Conservation (phyloP, 1,140 invertebrate species). For the Drosophila nigromelanica region DNA sequence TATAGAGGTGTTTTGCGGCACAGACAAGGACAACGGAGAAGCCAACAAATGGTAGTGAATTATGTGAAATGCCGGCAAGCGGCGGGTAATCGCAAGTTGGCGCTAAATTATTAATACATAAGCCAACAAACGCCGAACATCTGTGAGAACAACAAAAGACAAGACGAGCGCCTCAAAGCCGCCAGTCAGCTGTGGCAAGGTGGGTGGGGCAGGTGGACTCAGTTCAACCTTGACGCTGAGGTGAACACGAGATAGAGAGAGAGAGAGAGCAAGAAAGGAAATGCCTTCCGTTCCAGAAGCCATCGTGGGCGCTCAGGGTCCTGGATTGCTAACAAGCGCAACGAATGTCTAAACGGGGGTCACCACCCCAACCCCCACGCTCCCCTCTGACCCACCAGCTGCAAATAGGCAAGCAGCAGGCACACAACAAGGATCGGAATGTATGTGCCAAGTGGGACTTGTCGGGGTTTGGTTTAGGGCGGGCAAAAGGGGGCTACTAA, state of each 20-base stretch:
- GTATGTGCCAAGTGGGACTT: conserved; percentile 39
- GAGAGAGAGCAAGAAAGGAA: conserved; percentile 19
- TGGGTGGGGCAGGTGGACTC: neutral
- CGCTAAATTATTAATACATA: conserved; percentile 77
- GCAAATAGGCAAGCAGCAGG: conserved; percentile 23
- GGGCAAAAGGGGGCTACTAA: conserved; percentile 5
- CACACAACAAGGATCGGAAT: conserved; percentile 32
- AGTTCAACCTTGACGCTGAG: conserved; percentile 42
- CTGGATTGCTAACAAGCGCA: conserved; percentile 72
- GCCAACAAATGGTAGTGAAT: conserved; percentile 66
- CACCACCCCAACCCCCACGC: conserved; percentile 19
- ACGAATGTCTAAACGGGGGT: conserved; percentile 71
- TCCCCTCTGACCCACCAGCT: neutral
- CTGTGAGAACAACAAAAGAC: conserved; percentile 43
- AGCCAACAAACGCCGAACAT: conserved; percentile 50
- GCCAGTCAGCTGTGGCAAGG: conserved; percentile 55
- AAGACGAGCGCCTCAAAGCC: conserved; percentile 36
- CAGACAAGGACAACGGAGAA: neutral
- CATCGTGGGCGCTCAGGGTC: conserved; percentile 41
- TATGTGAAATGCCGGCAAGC: conserved; percentile 71
- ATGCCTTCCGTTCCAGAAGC: conserved; percentile 48
- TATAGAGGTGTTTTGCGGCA: conserved; percentile 27
- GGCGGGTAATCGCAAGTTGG: conserved; percentile 67
- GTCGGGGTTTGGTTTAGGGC: neutral
- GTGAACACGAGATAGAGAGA: conserved; percentile 35